Evolutionary conservation across 2,888 invertebrate genomes (phyloP).

Genomic region (Rhingia rostrata): DNA sequence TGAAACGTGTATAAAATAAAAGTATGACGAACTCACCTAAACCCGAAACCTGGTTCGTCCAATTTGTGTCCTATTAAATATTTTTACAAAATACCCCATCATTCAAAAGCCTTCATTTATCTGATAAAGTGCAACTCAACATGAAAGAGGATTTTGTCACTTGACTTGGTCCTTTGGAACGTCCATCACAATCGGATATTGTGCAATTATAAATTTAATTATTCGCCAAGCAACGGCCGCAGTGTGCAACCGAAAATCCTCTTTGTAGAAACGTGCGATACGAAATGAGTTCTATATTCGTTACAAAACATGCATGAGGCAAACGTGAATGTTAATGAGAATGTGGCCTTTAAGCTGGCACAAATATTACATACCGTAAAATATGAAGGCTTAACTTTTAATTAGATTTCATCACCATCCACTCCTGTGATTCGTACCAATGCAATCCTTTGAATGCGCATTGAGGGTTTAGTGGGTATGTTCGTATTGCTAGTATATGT

Average conservation of each 20-base stretch:
- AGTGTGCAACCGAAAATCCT: conserved; percentile 14
- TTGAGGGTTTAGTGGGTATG: not conserved
- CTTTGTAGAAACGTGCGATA: conserved; percentile 6
- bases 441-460: not conserved
- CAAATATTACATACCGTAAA: conserved; percentile 53
- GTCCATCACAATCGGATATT: conserved; percentile 54
- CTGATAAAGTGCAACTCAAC: conserved; percentile 38
- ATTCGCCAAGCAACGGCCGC: conserved; percentile 49
- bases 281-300: conserved; percentile 11
- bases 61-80: too few relatives aligned
- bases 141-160: conserved; percentile 51
- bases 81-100: conserved; percentile 19
- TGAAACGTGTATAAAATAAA: too few relatives aligned
- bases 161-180: conserved; percentile 31
- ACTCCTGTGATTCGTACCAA: not conserved
- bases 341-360: conserved; percentile 50
- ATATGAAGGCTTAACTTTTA: conserved; percentile 62
- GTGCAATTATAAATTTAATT: conserved; percentile 69
- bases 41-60: too few relatives aligned
- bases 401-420: conserved; percentile 61
- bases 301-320: conserved; percentile 13
- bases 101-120: conserved; percentile 34
- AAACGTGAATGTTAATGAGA: conserved; percentile 69
- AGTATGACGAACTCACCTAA: too few relatives aligned
- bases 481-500: not conserved